Evolutionary conservation across 2,113 vertebrate genomes (phyloP).

Genomic region (Sisor rabdophorus): DNA sequence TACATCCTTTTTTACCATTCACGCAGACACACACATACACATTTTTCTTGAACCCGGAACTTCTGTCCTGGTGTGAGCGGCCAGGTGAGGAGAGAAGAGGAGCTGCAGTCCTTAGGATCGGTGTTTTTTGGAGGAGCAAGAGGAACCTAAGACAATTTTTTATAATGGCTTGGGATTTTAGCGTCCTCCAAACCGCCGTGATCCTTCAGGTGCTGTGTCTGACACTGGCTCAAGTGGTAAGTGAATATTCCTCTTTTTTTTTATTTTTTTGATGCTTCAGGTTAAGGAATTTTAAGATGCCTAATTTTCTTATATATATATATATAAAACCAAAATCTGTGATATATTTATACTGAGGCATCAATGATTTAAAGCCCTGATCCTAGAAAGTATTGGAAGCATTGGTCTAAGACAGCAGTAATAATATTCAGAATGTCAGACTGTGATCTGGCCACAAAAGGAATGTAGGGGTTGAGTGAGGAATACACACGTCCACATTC

Average conservation of each 20-base stretch:
- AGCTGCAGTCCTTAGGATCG: slow-evolving; percentile 60
- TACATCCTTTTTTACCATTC: slow-evolving; percentile 46
- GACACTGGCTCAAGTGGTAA: slow-evolving; percentile 88
- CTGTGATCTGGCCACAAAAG: slow-evolving; percentile 26
- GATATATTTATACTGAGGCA: too few species aligned
- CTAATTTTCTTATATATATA: background rate
- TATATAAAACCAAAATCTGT: too few species aligned
- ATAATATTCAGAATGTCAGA: slow-evolving; percentile 3
- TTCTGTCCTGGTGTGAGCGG: slow-evolving; percentile 52
- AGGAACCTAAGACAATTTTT: slow-evolving; percentile 54
- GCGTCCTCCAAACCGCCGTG: slow-evolving; percentile 65
- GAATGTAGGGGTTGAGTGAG: slow-evolving; percentile 22
- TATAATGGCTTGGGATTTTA: slow-evolving; percentile 73
- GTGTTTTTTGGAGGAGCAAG: slow-evolving; percentile 56
- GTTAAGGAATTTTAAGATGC: slow-evolving; percentile 23
- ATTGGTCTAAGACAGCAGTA: background rate
- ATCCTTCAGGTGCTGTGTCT: slow-evolving; percentile 79
- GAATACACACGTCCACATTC: background rate
- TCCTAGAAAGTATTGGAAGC: background rate
- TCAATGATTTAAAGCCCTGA: background rate
- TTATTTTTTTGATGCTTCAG: background rate
- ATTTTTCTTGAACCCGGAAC: slow-evolving; percentile 32
- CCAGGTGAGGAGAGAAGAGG: slow-evolving; percentile 57
- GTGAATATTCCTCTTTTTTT: slow-evolving; percentile 58
- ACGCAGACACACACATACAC: slow-evolving; percentile 20